phyloP scores from a whole-genome alignment of 2,113 vertebrate genomes.

The Psettodes erumei region DNA sequence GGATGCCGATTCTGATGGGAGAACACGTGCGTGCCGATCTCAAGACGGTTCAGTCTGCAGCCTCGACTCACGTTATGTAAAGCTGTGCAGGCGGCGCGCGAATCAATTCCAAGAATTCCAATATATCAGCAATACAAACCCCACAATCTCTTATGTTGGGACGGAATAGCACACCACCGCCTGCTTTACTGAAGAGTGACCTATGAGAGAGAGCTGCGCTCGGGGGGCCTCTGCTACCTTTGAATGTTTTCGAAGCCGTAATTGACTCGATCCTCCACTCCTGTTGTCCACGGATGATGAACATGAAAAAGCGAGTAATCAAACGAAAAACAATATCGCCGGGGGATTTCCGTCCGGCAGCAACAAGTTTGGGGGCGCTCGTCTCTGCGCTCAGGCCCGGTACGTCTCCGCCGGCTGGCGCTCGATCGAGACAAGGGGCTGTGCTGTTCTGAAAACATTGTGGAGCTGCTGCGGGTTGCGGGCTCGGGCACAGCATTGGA shows the following conservation, averaged over 20 bases:
- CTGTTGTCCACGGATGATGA: too few species aligned
- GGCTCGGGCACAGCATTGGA: conserved; percentile 5
- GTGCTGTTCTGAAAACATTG: conserved; percentile 16
- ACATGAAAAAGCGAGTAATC: conserved; percentile 13
- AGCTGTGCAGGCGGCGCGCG: neutral
- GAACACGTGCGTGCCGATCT: neutral
- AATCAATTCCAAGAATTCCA: conserved; percentile 21
- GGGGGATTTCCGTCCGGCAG: neutral
- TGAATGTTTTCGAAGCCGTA: conserved; percentile 10
- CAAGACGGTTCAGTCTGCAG: neutral
- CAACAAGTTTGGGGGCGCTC: neutral
- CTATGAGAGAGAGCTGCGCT: conserved; percentile 3
- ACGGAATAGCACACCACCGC: conserved; percentile 8
- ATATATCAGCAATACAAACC: conserved; percentile 23
- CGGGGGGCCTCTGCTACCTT: neutral
- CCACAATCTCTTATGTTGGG: neutral
- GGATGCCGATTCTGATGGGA: neutral
- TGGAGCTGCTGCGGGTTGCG: too few species aligned
- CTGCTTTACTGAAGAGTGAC: conserved; percentile 11
- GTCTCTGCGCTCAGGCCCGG: neutral
- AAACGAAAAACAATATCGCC: neutral
- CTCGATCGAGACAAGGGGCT: neutral
- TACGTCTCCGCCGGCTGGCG: neutral
- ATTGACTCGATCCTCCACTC: conserved; percentile 9
- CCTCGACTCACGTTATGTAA: conserved; percentile 10